These are phyloP conservation scores for Epinotia bilunana DNA, from an alignment of 2,888 invertebrate species.

Conservation along the genomic window DNA sequence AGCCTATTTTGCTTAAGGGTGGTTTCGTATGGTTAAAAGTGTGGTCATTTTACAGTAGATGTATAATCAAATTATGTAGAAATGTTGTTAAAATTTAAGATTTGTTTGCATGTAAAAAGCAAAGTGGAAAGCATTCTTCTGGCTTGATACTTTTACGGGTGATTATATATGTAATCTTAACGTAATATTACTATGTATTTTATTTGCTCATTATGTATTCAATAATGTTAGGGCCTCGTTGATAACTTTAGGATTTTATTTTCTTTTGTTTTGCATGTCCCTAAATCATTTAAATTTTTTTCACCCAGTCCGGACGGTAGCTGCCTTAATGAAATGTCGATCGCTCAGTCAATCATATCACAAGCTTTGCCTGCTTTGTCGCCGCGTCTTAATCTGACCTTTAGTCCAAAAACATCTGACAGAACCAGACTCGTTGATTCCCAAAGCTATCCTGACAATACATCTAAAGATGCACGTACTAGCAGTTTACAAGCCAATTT, in stretches of 20 bases:
- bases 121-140: constrained; percentile 79
- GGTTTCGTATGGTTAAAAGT: constrained; percentile 39
- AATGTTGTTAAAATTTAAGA: constrained; percentile 47
- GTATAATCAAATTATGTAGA: constrained; percentile 42
- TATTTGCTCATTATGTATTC: constrained; percentile 45
- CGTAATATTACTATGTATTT: constrained; percentile 49
- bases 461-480: constrained; percentile 62
- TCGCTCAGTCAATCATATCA: constrained; percentile 83
- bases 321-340: constrained; percentile 82
- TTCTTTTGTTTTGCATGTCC: constrained; percentile 52
- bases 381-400: constrained; percentile 74
- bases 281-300: constrained; percentile 53
- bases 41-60: constrained; percentile 33
- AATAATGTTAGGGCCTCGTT: constrained; percentile 39
- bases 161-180: constrained; percentile 43
- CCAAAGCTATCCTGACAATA: constrained; percentile 67
- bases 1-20: constrained; percentile 40
- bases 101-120: constrained; percentile 55
- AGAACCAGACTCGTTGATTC: constrained; percentile 77
- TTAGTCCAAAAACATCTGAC: constrained; percentile 78
- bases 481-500: constrained; percentile 64
- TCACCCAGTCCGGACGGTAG: constrained; percentile 80
- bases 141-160: constrained; percentile 45
- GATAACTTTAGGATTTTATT: background rate
- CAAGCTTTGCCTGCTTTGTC: constrained; percentile 82